Base-by-base conservation (phyloP, 2,888 invertebrate species). In the Phymatocera aterrima region DNA sequence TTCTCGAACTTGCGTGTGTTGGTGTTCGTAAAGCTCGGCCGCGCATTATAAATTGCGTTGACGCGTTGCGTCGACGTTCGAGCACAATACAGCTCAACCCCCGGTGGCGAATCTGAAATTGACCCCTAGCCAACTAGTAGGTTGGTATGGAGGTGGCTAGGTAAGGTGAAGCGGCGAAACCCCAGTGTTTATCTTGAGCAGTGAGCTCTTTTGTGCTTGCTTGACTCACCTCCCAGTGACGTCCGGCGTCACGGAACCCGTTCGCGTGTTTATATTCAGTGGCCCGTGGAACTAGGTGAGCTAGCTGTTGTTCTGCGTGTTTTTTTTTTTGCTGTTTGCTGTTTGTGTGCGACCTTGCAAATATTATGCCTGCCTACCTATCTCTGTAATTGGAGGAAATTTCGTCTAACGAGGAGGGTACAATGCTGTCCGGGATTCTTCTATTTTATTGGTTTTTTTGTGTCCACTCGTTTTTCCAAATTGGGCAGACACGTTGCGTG, bases 181-280 rank as follows among this genome's bases (percentile, higher is more conserved):
- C 82, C 80, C 80, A 78, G 83, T 87, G 87, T 87, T 87, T 87
- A 86, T 84, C 87, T 86, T 85, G 72, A 83, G 84, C 83, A 81
- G 85, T 83, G 84, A 87, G 85, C 87, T n/a, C n/a, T 85, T 86
- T 84, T 87, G 83, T 85, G 86, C 86, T 87, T 87, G 84, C 82
- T 82, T 84, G 83, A 79, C 78, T 77, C 54, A 46, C 72, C 31
- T 51, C 72, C 12, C 31, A 68, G 40, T 1, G 10, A 37, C 72
- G 51, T 72, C 51, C 57, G 57, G 57, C 57, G 57, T 75, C 40
- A 43, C 57, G 75, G 31, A 15, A 40, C 24, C 12, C 10, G n/a
- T 24, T 75, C 54, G 75, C 57, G 54, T 75, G 72, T 72, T 72
- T 75, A 34, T 57, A 75, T 18, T 75, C 75, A 28, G 24, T 75